Evolutionary conservation across 2,888 invertebrate genomes (phyloP), one percentile per base, ranked within the genome.

Genomic region (Hylaea fasciaria): DNA sequence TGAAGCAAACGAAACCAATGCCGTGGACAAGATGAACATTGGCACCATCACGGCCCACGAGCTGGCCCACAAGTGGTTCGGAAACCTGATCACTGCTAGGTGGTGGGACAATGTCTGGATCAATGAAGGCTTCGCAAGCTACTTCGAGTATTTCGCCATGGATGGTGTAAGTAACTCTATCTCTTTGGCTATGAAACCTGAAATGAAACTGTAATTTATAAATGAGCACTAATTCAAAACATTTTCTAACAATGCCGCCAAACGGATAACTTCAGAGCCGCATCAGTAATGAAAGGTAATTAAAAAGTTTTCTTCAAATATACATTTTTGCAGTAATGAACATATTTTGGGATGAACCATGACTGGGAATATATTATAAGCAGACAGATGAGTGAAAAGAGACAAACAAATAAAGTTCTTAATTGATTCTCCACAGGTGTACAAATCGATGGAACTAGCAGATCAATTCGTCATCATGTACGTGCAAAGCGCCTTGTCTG

Each of bases 41-140:
- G 94, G 87, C 0, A 93, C 92, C 0, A 92, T 93, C 41, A 90
- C 93, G 12, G 87, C 93, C 0, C 94, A 94, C 70, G 94, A 94
- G 73, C 87, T 93, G 17, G 92, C 93, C 0, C 97, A 97, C 81
- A 95, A 95, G 86, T 96, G 96, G 96, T 96, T 97, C 75, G 96
- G 96, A 0, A 95, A 96, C 80, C 87, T 94, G 39, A 94, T 96
- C 16, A 95, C 95, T 0, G 93, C 94, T 29, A 86, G 93, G 60
- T 96, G 95, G 96, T 96, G 96, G 96, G 91, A 93, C 46, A 94
- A 93, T 60, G 91, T 95, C 0, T 96, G 96, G 95, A 88, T 96
- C 12, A 96, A 95, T 76, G 96, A 96, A 80, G 96, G 94, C 0
- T 96, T 96, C 64, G 96, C 96, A 2, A 94, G 93, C 57, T 94